Evolutionary conservation across 2,797 vertebrate species (phyloP), one percentile per base, ranked within the genome.

Genomic region (Epinephelus awoara): DNA sequence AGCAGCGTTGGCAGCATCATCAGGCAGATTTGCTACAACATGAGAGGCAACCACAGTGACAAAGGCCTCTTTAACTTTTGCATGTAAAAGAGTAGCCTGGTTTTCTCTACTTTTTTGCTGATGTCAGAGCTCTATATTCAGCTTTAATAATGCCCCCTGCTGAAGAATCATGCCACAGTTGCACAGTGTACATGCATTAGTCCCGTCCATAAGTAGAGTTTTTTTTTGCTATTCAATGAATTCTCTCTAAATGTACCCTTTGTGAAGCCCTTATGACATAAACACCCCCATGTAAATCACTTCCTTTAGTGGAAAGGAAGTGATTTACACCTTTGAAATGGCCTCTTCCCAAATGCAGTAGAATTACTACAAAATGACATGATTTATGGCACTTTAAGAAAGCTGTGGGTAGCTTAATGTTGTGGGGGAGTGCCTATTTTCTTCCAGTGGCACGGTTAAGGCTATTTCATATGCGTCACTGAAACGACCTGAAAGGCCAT

Each of bases 31-130:
- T 63, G 6, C 56, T 59, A 12, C 14, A 21, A 63, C 19, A 81
- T 77, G 52, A 70, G 64, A 54, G 49, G 17, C 23, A 72, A 73
- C 67, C 5, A 19, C 23, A 21, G 18, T 7, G 0, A 65, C 46
- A 49, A 67, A 65, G 2, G 18, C 18, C 58, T 25, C 57, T 54
- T 47, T 40, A 49, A 54, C 49, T 49, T 73, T 52, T 67, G 14
- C 42, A 61, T 17, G 27, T 40, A 18, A 21, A 69, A 51, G 34
- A 55, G 21, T 21, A 18, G 23, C 19, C 1, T 51, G 17, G 13
- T 21, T 67, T 40, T 27, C 25, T 34, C 34, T 6, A 1, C 34
- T 34, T 38, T n/a, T 21, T 15, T 38, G 9, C n/a, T 25, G n/a
- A 44, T 42, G 40, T 57, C 34, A 8, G 6, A 34, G 34, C 34